Percentiles rank a stretch among this genome's conserved stretches.
These are phyloP conservation scores for Drosophila pseudoananassae DNA, from an alignment of 1,140 invertebrate species.

Conservation along the genomic window DNA sequence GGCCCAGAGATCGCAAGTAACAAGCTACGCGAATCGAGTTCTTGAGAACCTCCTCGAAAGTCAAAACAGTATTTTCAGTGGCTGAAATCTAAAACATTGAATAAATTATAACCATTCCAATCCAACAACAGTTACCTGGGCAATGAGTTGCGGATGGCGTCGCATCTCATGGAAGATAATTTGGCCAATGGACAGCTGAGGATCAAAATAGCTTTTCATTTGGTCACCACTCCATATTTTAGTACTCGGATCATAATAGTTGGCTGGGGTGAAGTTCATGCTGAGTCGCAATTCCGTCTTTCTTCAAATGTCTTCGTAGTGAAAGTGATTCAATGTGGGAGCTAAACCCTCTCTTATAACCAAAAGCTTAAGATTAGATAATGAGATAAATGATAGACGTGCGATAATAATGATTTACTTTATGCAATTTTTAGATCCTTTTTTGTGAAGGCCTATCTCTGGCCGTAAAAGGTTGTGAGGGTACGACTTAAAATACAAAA, in stretches of 20 bases:
- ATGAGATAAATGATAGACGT: no score
- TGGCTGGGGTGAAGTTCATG: conserved; percentile 53
- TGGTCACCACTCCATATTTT: conserved; percentile 52
- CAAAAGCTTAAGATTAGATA: no score
- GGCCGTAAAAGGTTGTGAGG: no score
- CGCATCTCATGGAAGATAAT: conserved; percentile 67
- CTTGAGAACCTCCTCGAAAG: conserved; percentile 39
- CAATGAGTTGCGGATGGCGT: conserved; percentile 55
- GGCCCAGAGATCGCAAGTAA: conserved; percentile 40
- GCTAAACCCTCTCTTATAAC: no score
- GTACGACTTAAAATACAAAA: no score
- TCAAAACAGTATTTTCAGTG: conserved; percentile 55
- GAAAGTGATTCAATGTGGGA: no score
- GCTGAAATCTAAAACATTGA: conserved; percentile 47
- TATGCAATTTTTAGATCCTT: no score
- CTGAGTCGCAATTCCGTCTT: neutral
- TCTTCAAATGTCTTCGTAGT: no score
- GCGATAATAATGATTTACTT: no score
- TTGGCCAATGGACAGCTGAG: conserved; percentile 55
- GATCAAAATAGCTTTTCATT: conserved; percentile 32
- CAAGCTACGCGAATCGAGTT: conserved; percentile 61
- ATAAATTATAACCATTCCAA: neutral
- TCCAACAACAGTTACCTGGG: conserved; percentile 39
- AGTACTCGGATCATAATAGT: conserved; percentile 39
- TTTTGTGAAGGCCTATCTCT: no score